Evolutionary conservation across 2,797 vertebrate species (phyloP), one percentile per base, ranked within the genome.

Genomic region (Odontamblyopus rebecca): DNA sequence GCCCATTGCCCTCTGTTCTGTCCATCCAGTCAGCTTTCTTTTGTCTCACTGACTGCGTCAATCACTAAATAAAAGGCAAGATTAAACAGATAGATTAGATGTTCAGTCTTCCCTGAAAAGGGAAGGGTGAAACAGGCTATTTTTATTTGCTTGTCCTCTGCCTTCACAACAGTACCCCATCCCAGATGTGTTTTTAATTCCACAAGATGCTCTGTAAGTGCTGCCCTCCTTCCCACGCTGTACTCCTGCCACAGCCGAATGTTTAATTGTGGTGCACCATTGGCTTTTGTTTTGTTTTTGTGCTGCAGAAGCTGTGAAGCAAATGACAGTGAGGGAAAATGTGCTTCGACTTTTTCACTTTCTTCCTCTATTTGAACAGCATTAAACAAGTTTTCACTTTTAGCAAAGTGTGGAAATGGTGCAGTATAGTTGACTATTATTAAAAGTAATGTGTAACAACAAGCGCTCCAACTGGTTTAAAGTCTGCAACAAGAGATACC

Each of bases 11-110:
- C 70, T 48, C 26, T 3, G 74, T 72, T 73, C 67, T 51, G 2
- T 79, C 50, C 18, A 67, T 85, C 80, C 69, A 9, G 32, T 59
- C 57, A n/a, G 50, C 30, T 79, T 70, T 27, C 81, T 62, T 86
- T 84, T 86, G 81, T 85, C 82, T 81, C 72, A 51, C 69, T 71
- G 82, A 83, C 83, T 70, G 77, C 65, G 80, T 83, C 83, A 73
- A 67, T 86, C 84, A 83, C 78, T 26, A 70, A 73, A 85, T 84
- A 84, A 83, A 86, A 73, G 76, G 67, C 35, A 8, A 75, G 88
- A 87, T 89, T 80, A 76, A 78, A 84, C 41, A 71, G 71, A 38
- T 41, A 77, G 81, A 81, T 82, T 78, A 48, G 44, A 61, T 62
- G 67, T 60, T 13, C 41, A 62, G 53, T 69, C 67, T 70, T 75